Conservation (phyloP, 2,797 vertebrate genomes). For the Psittacula derbiana region DNA sequence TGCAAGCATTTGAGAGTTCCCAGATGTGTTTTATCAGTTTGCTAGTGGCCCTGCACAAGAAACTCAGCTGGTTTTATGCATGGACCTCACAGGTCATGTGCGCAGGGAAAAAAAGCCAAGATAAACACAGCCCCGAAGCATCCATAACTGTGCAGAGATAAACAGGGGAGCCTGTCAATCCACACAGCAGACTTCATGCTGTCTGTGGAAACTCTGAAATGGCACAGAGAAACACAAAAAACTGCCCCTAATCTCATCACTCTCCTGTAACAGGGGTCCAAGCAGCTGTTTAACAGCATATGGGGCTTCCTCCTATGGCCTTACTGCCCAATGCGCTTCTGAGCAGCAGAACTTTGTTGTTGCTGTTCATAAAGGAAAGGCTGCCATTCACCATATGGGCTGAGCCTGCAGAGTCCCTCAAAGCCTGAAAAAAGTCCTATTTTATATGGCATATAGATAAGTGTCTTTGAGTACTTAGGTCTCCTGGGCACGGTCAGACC, state of each 20-base stretch:
- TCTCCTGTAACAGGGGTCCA: background rate
- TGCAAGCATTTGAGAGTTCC: background rate
- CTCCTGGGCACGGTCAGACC: background rate
- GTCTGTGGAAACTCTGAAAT: background rate
- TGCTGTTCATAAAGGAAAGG: background rate
- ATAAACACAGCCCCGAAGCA: background rate
- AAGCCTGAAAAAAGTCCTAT: background rate
- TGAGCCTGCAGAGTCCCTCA: constrained; percentile 14
- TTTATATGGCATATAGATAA: constrained; percentile 17
- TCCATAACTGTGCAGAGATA: rapidly evolving
- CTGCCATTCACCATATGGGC: background rate
- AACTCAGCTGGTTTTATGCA: background rate
- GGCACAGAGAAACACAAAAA: background rate
- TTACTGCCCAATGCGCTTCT: background rate
- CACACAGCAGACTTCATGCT: background rate
- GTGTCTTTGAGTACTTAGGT: background rate
- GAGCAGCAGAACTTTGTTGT: background rate
- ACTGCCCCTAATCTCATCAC: background rate
- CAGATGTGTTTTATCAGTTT: background rate
- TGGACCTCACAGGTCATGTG: background rate
- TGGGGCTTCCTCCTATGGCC: background rate
- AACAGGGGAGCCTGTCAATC: background rate
- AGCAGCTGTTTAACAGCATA: background rate
- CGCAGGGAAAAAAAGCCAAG: background rate
- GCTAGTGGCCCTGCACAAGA: background rate